Evolutionary conservation across 2,113 vertebrate genomes (phyloP).

Genomic region (Channa maculata): DNA sequence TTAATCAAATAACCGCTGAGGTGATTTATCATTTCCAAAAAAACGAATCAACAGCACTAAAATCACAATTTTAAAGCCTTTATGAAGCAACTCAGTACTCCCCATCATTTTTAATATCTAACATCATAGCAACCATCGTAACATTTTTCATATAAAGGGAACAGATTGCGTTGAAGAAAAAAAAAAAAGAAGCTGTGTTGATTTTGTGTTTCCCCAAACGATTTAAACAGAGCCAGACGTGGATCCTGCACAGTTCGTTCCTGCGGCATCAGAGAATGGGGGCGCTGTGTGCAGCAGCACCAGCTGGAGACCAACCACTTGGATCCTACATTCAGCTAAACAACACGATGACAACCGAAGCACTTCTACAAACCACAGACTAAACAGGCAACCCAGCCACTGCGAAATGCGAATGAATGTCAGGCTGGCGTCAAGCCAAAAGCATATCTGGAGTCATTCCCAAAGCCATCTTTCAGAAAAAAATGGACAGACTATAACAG

Average conservation of each 20-base stretch:
- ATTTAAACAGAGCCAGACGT: slow-evolving; percentile 31
- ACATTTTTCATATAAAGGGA: too few species aligned
- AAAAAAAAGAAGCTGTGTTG: neutral
- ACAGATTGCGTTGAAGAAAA: neutral
- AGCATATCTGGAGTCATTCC: slow-evolving; percentile 23
- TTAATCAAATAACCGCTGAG: too few species aligned
- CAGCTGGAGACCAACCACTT: slow-evolving; percentile 72
- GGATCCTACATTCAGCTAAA: slow-evolving; percentile 42
- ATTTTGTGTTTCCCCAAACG: slow-evolving; percentile 18
- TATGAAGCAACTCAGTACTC: neutral
- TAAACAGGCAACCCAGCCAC: slow-evolving; percentile 44
- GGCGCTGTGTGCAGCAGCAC: slow-evolving; percentile 69
- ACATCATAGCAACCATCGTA: neutral
- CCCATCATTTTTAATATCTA: neutral
- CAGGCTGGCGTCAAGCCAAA: neutral
- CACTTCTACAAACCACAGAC: slow-evolving; percentile 60
- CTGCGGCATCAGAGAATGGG: slow-evolving; percentile 48
- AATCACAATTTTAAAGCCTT: neutral
- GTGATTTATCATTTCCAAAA: too few species aligned
- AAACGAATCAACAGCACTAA: neutral
- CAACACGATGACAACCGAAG: slow-evolving; percentile 48
- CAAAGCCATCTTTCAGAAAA: slow-evolving; percentile 32
- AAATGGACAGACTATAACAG: neutral
- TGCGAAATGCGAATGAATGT: slow-evolving; percentile 42
- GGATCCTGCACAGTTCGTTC: slow-evolving; percentile 45